Evolutionary conservation across 1,140 invertebrate species (phyloP).

Genomic region (Papilio helenus): DNA sequence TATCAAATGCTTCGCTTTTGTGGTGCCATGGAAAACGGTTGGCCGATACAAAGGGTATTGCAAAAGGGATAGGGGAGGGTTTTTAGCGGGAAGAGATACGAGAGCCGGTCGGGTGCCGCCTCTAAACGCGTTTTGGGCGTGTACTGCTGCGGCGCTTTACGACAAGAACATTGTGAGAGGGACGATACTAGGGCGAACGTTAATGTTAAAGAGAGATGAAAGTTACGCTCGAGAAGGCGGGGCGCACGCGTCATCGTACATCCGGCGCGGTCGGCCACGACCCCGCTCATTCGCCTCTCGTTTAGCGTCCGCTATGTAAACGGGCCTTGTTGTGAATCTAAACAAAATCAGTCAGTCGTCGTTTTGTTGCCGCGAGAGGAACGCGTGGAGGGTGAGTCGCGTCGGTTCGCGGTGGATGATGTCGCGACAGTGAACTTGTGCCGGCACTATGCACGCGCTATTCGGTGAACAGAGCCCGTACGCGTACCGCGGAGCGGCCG

Average conservation of each 20-base stretch:
- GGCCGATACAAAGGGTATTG: constrained; percentile 38
- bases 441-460: constrained; percentile 90
- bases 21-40: constrained; percentile 34
- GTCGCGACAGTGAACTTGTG: constrained; percentile 70
- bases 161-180: constrained; percentile 41
- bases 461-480: constrained; percentile 93
- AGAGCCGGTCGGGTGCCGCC: constrained; percentile 55
- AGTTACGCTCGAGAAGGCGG: constrained; percentile 54
- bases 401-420: constrained; percentile 60
- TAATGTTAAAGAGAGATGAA: constrained; percentile 48
- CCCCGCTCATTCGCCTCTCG: constrained; percentile 77
- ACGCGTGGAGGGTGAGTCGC: constrained; percentile 67
- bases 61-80: constrained; percentile 51
- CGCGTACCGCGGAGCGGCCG: constrained; percentile 78
- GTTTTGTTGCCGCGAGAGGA: constrained; percentile 76
- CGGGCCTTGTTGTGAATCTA: constrained; percentile 81
- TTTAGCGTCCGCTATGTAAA: constrained; percentile 81
- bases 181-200: constrained; percentile 41
- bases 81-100: constrained; percentile 49
- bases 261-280: constrained; percentile 59
- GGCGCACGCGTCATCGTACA: constrained; percentile 43
- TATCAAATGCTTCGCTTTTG: constrained; percentile 36
- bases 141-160: constrained; percentile 39
- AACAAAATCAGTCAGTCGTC: constrained; percentile 82
- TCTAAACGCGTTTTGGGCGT: constrained; percentile 53